A percentile compares a stretch with the other conserved stretches of the same genome.
Conservation (phyloP, 2,888 invertebrate genomes). For the Globia sparganii region DNA sequence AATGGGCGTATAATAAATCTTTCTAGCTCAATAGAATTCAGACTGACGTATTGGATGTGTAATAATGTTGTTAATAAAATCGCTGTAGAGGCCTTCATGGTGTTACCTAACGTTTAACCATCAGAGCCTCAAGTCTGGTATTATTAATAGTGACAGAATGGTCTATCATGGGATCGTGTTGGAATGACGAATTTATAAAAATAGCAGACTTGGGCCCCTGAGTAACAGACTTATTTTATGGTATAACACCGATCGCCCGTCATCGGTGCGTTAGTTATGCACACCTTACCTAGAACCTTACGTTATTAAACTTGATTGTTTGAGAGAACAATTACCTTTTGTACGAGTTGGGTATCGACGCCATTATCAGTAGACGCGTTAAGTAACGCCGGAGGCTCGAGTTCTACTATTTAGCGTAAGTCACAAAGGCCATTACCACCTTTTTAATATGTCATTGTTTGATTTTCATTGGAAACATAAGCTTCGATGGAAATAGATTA, state of each 20-base stretch:
- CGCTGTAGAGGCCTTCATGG: constrained; percentile 27
- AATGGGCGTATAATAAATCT: not conserved
- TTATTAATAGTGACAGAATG: no score
- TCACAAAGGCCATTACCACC: constrained; percentile 72
- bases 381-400: constrained; percentile 83
- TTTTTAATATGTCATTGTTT: constrained; percentile 84
- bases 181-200: no score
- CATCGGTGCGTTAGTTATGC: constrained; percentile 74
- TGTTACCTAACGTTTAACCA: constrained; percentile 74
- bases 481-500: constrained; percentile 41
- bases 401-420: constrained; percentile 81
- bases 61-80: not conserved
- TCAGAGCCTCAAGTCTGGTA: no score
- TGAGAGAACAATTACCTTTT: constrained; percentile 90
- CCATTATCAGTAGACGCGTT: constrained; percentile 86
- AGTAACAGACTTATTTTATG: constrained; percentile 41
- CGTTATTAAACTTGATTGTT: constrained; percentile 88
- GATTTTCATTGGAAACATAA: constrained; percentile 59
- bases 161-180: no score
- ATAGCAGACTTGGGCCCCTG: no score
- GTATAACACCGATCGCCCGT: constrained; percentile 70
- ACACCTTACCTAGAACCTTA: constrained; percentile 86
- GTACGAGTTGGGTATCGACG: constrained; percentile 84
- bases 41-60: not conserved
- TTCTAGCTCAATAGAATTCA: not conserved